These are phyloP conservation scores for Melitaea athalia DNA, from an alignment of 2,888 invertebrate species.

Conservation along the genomic window DNA sequence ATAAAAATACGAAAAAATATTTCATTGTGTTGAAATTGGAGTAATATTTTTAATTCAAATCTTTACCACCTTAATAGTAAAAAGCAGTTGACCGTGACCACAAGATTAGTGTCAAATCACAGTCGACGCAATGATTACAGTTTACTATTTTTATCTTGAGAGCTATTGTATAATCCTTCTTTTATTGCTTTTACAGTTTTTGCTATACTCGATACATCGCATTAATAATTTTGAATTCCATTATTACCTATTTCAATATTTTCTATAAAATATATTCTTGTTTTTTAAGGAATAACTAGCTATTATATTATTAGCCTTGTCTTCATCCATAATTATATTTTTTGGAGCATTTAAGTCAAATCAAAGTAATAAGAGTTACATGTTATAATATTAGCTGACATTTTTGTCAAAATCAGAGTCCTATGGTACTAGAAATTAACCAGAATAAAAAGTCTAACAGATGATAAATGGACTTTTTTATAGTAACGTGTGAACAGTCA, in stretches of 20 bases:
- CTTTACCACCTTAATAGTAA: conserved; percentile 48
- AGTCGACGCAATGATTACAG: conserved; percentile 56
- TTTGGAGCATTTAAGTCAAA: too few species aligned
- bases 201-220: neutral
- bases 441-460: too few species aligned
- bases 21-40: conserved; percentile 13
- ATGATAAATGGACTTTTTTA: too few species aligned
- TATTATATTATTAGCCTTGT: too few species aligned
- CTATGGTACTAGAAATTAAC: too few species aligned
- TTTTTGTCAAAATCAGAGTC: too few species aligned
- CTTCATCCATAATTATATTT: too few species aligned
- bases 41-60: conserved; percentile 35
- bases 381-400: too few species aligned
- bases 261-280: too few species aligned
- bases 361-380: too few species aligned
- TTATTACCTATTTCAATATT: neutral
- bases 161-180: conserved; percentile 51
- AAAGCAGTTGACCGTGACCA: conserved; percentile 70
- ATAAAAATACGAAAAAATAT: neutral
- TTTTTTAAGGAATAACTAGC: too few species aligned
- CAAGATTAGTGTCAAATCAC: conserved; percentile 61
- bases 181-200: neutral
- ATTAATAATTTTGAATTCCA: neutral
- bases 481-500: too few species aligned
- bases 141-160: conserved; percentile 19